A percentile compares a stretch with the other conserved stretches of the same genome.
Evolutionary conservation across 2,797 vertebrate genomes (phyloP).

Genomic region (Sebastes oblongus): DNA sequence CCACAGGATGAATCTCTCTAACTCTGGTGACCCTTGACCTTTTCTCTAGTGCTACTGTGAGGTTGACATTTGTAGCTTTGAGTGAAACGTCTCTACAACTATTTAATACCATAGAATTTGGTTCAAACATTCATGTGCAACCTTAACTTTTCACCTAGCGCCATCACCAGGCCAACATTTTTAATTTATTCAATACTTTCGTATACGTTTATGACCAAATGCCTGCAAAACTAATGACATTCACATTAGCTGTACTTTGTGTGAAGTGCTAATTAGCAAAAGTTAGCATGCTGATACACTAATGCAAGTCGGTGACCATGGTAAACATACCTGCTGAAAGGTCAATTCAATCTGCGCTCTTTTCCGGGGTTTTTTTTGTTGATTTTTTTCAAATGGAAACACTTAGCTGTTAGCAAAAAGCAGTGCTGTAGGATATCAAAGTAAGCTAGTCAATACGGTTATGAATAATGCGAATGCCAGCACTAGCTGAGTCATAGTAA

Average conservation of each 20-base stretch:
- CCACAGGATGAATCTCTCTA: no score
- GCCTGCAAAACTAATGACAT: background rate
- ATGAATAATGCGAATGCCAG: no score
- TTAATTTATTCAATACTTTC: background rate
- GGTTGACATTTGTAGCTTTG: background rate
- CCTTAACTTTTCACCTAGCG: background rate
- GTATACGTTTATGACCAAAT: background rate
- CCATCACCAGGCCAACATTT: background rate
- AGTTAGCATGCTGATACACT: background rate
- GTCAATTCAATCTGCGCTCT: no score
- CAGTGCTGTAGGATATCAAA: no score
- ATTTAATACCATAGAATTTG: background rate
- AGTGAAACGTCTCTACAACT: background rate
- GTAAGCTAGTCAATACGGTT: no score
- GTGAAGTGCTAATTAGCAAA: background rate
- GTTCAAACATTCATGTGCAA: background rate
- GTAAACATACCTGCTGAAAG: background rate
- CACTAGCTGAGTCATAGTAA: no score
- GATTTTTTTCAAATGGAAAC: no score
- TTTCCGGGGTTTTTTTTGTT: no score
- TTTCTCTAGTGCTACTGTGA: background rate
- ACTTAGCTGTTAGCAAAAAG: no score
- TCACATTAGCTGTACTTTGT: background rate
- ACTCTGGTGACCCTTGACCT: background rate
- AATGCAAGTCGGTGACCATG: background rate